phyloP scores from a whole-genome alignment of 2,797 vertebrate species.

The Mareca penelope region DNA sequence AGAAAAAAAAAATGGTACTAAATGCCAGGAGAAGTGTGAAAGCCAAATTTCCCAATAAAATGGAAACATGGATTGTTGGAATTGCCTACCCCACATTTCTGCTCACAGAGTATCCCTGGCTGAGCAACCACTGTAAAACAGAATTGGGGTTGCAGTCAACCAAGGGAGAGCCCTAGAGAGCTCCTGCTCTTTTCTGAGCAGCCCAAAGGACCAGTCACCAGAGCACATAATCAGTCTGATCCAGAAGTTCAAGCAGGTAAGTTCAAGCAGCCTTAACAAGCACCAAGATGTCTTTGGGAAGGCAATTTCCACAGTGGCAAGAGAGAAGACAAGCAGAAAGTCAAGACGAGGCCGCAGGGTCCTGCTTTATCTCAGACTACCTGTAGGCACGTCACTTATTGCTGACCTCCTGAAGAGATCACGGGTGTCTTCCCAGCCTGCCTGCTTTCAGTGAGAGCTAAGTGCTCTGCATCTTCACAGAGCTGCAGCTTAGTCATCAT shows the following conservation, averaged over 20 bases:
- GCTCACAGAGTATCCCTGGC: background rate
- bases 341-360: background rate
- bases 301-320: background rate
- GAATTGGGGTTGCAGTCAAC: background rate
- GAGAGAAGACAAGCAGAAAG: background rate
- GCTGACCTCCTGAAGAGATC: background rate
- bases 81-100: background rate
- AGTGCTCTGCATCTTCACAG: background rate
- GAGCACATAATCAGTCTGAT: background rate
- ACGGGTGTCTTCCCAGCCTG: background rate
- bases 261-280: background rate
- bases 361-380: background rate
- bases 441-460: background rate
- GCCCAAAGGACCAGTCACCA: background rate
- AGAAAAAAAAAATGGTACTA: background rate
- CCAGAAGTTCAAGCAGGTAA: background rate
- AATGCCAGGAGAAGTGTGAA: constrained; percentile 1
- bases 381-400: background rate
- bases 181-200: background rate
- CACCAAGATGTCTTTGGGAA: background rate
- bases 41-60: background rate
- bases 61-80: background rate
- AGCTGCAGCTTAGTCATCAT: background rate
- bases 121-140: background rate
- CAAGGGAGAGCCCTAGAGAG: background rate